Conservation (phyloP, 2,797 vertebrate genomes). For the Xiphorhynchus erythropygius region DNA sequence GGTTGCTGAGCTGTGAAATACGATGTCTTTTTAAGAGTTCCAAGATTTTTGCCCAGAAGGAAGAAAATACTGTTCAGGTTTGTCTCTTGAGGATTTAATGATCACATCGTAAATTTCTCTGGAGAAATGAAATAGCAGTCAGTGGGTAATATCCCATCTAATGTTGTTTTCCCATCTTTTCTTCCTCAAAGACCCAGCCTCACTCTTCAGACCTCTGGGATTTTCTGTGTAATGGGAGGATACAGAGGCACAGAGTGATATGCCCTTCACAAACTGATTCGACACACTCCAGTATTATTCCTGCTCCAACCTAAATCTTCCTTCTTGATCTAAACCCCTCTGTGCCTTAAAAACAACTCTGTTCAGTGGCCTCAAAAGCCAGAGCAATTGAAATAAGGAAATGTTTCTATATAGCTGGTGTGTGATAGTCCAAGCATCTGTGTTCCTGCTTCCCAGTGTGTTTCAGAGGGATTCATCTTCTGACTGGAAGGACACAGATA, state of each 20-base stretch:
- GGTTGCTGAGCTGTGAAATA: conserved; percentile 53
- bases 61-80: conserved; percentile 56
- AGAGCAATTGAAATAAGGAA: background rate
- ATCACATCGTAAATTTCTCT: conserved; percentile 43
- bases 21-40: conserved; percentile 12
- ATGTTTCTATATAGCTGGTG: background rate
- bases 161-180: background rate
- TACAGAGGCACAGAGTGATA: background rate
- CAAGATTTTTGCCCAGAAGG: conserved; percentile 57
- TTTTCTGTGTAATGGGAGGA: background rate
- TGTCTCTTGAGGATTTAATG: conserved; percentile 54
- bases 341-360: background rate
- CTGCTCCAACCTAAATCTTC: background rate
- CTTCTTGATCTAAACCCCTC: background rate
- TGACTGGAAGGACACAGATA: background rate
- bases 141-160: conserved; percentile 5
- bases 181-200: background rate
- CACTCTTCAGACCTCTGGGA: background rate
- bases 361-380: background rate
- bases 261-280: background rate
- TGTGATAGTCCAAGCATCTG: background rate
- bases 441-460: background rate
- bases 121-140: conserved; percentile 34
- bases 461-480: background rate
- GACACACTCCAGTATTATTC: background rate